Base-by-base conservation (phyloP, 2,888 invertebrate genomes). In the Cancer borealis region DNA sequence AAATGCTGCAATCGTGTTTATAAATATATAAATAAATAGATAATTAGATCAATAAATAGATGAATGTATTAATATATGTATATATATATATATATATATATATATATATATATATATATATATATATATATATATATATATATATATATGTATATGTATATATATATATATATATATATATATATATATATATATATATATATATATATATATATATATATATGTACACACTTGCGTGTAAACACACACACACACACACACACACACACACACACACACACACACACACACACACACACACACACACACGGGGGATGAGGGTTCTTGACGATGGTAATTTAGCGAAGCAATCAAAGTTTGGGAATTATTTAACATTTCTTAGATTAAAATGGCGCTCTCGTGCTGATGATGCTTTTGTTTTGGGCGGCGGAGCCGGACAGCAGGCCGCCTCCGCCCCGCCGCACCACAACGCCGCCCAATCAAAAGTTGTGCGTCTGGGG, bases 281-380 rank as follows among this genome's bases (percentile, higher is more conserved):
- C 54, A 54, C 54, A 17, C 17, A 54, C 54, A 54, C 14, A 54
- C 54, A 17, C 17, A 54, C 54, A 54, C 54, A 54, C 54, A 14
- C 6, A 5, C 66, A 17, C 66, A 6, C 14, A 30, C 2, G 12
- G 26, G 30, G 10, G 79, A 21, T 2, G 8, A 30, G 12, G 5
- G 30, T 66, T 39, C 30, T 66, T 66, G 91, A 21, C 91, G 45
- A 91, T 91, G 91, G 39, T 91, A 91, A 91, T 91, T 60, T 60
- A 26, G 12, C 49, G 60, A 91, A 17, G 91, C 60, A 91, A 91
- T 91, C 66, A 91, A 91, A 91, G 91, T 91, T 91, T 91, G 12
- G 30, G 91, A 60, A 60, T 91, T 91, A 91, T 91, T 91, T 91
- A 91, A 91, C 91, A 91, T 39, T 91, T 60, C 91, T 49, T 49